Evolutionary conservation across 2,113 vertebrate genomes (phyloP), one percentile per base, ranked within the genome.

Genomic region (Pteruthius melanotis): DNA sequence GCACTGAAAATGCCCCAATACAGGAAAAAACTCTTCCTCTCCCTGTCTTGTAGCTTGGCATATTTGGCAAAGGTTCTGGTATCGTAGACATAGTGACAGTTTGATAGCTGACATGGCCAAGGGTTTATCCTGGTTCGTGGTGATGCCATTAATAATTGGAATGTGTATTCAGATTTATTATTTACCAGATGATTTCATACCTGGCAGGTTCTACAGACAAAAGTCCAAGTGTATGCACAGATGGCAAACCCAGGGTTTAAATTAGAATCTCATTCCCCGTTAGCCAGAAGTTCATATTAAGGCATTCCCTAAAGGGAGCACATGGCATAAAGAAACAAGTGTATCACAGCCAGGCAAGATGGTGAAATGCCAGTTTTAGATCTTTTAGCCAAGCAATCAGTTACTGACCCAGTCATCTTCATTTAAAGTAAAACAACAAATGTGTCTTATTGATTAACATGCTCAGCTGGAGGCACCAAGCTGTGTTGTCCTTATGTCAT

Each of bases 121-220:
- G 76, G 87, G 60, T 66, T 71, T 93, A 61, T 78, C 60, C 66
- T 69, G 68, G 37, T 90, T 27, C 3, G 1, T 86, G 87, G 45
- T 91, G 64, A 54, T 93, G 80, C 94, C 64, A 33, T 95, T 96
- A 93, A 89, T 94, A 92, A 86, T 39, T 95, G 60, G 53, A 94
- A 65, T 74, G 76, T 8, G 1, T 52, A 83, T 87, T 90, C 53
- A 80, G 75, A 42, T 87, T 78, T 90, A 56, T 87, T 92, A 45
- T 92, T 91, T 89, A 88, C 88, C 90, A 91, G 92, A 83, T 95
- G 77, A 97, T 92, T 96, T 92, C 88, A 72, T 96, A 96, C 77
- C 95, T 96, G 94, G 94, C 90, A 91, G 72, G 77, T 89, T 82
- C n/a, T 18, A 54, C 74, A 95, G 74, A 94, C 85, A 75, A 72